Percentiles rank a stretch among this genome's conserved stretches.
Evolutionary conservation across 2,113 vertebrate species (phyloP).

Genomic region (Eptesicus fuscus): DNA sequence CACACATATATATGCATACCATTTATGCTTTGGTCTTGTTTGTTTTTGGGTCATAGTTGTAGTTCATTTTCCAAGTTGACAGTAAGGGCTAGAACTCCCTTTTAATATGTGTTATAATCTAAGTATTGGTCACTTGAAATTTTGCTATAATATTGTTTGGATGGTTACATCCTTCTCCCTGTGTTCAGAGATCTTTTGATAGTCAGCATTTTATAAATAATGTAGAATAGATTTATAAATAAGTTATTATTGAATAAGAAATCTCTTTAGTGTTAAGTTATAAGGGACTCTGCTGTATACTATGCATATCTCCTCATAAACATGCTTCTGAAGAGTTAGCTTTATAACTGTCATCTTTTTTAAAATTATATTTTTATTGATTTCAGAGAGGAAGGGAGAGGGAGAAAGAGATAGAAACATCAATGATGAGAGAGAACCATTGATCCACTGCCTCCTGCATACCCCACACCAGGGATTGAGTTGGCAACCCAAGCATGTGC

Average conservation of each 20-base stretch:
- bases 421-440: no score
- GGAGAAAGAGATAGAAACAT: no score
- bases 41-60: neutral
- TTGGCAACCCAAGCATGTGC: no score
- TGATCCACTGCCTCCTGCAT: no score
- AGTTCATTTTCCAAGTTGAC: neutral
- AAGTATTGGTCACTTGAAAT: neutral
- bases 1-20: no score
- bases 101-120: neutral
- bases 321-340: neutral
- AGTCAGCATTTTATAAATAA: constrained; percentile 38
- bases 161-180: neutral
- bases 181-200: constrained; percentile 39
- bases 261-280: neutral
- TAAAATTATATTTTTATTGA: no score
- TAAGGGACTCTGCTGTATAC: neutral
- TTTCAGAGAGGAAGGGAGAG: no score
- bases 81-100: neutral
- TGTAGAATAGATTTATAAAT: constrained; percentile 6
- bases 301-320: neutral
- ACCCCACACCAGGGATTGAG: no score
- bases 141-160: neutral
- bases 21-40: neutral
- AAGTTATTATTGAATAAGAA: neutral
- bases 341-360: neutral